Percentiles rank a stretch among this genome's conserved stretches.
Conservation (phyloP, 2,797 vertebrate genomes). For the Acanthiza pusilla region DNA sequence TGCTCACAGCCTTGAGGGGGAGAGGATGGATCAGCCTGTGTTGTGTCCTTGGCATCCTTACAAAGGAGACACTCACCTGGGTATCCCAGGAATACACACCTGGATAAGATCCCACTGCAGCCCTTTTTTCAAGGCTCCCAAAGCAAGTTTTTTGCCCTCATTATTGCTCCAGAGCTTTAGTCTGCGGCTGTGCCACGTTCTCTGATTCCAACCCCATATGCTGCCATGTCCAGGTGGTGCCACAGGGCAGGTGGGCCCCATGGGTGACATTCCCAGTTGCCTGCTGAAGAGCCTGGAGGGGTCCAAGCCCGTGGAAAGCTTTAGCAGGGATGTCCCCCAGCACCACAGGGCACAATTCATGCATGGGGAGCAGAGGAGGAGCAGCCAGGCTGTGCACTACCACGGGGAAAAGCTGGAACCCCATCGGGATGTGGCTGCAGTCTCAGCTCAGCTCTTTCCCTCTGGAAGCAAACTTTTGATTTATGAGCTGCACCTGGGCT, state of each 20-base stretch:
- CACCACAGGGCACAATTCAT: rapidly evolving
- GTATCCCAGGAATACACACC: not conserved
- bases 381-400: not conserved
- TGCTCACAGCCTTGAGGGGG: not conserved
- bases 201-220: not conserved
- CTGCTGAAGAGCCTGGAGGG: not conserved
- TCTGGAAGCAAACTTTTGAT: not conserved
- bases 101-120: not conserved
- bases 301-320: not conserved
- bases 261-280: not conserved
- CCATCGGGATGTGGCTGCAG: not conserved
- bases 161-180: not conserved
- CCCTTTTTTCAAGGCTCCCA: not conserved
- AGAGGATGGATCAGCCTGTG: not conserved
- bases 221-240: not conserved
- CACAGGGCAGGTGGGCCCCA: not conserved
- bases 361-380: not conserved
- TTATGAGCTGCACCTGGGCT: not conserved
- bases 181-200: not conserved
- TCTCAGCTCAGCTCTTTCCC: not conserved
- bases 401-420: not conserved
- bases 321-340: not conserved
- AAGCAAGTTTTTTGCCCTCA: not conserved
- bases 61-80: not conserved
- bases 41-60: not conserved